phyloP scores from a whole-genome alignment of 2,888 invertebrate genomes.

The Syrista parreyssii region DNA sequence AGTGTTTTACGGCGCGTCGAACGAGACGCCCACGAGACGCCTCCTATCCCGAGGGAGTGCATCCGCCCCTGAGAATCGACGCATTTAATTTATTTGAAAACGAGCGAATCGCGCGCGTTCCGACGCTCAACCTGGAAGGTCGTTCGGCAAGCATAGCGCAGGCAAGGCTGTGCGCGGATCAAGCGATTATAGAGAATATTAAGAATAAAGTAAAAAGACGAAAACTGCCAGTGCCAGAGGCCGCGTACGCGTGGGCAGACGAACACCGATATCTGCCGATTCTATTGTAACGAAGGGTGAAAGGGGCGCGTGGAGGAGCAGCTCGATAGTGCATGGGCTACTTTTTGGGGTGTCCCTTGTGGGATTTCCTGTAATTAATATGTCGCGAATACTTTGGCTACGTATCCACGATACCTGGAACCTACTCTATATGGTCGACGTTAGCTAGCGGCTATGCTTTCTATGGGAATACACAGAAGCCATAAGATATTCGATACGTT shows the following conservation, averaged over 20 bases:
- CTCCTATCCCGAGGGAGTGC: slow-evolving; percentile 41
- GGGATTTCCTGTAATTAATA: slow-evolving; percentile 64
- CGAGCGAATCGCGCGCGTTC: too few species aligned
- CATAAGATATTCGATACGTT: slow-evolving; percentile 64
- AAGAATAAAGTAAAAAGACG: too few species aligned
- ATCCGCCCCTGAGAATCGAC: not conserved
- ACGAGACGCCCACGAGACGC: slow-evolving; percentile 54
- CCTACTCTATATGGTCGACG: slow-evolving; percentile 30
- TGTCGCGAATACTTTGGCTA: slow-evolving; percentile 43
- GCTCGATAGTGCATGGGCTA: too few species aligned
- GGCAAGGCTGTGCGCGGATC: too few species aligned
- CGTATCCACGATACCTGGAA: slow-evolving; percentile 41
- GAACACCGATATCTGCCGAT: too few species aligned
- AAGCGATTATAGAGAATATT: too few species aligned
- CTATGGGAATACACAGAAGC: slow-evolving; percentile 65
- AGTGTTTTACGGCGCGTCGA: not conserved
- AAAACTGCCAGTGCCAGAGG: too few species aligned
- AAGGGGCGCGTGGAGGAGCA: too few species aligned
- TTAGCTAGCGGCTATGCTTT: slow-evolving; percentile 29
- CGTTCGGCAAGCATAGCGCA: too few species aligned
- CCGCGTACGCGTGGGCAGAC: too few species aligned
- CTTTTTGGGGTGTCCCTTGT: slow-evolving; percentile 32
- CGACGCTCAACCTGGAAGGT: too few species aligned
- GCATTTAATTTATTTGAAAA: not conserved
- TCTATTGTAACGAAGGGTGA: too few species aligned